Evolutionary conservation across 2,888 invertebrate genomes (phyloP), one percentile per base, ranked within the genome.

Genomic region (Euproctis similis): DNA sequence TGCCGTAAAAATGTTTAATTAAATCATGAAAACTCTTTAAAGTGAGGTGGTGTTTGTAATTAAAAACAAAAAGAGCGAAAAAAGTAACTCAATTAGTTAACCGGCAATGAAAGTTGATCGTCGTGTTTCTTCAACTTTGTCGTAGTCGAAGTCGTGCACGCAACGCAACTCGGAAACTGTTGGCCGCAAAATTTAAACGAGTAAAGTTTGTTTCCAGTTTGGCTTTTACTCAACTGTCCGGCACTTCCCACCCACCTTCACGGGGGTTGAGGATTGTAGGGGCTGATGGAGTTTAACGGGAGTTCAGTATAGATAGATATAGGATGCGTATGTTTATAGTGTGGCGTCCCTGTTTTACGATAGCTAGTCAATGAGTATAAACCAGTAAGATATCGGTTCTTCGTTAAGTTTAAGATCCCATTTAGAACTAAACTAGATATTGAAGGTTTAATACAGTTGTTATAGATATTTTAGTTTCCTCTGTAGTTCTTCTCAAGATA

Each of bases 151-250:
- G 58, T 59, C 64, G 63, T 69, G 65, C 70, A 75, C 73, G 73
- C 69, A 71, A 67, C 59, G 55, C 47, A 57, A 70, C 63, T 64
- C 56, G 30, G 63, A 54, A 68, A 70, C 67, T 53, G 61, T 64
- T 67, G 48, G 39, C 74, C 73, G 72, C 78, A 77, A 77, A 80
- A 75, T 81, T 82, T 81, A 81, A 85, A 84, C 78, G 85, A 82
- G 82, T 72, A 81, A 85, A 82, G 76, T 82, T 82, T 71, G 73
- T 71, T 71, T 72, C n/a, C 65, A 67, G 75, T 73, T n/a, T 68
- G 64, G 73, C 67, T 74, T n/a, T n/a, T 67, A 62, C 70, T 67
- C 66, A 59, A 72, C 70, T 74, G 78, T 76, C 80, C 75, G 63
- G 60, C 53, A 48, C 44, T 35, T 33, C 24, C 24, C 33, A 29